These are phyloP conservation scores for Chymomyza amoena DNA, from an alignment of 2,888 invertebrate species.

Conservation along the genomic window DNA sequence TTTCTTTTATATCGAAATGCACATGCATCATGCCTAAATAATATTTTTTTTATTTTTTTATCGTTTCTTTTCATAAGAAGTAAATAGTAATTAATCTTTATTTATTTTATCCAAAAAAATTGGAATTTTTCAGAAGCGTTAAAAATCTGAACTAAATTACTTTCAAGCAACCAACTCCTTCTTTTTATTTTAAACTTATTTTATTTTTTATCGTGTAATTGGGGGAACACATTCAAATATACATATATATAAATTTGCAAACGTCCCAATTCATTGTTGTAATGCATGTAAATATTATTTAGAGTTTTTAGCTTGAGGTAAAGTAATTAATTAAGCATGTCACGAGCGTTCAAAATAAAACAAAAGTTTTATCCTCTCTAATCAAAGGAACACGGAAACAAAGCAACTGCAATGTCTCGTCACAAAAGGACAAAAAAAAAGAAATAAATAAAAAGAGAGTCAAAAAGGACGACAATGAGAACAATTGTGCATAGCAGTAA, in stretches of 20 bases:
- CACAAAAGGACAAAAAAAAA: not conserved
- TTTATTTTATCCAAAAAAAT: no score
- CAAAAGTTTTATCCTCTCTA: constrained; percentile 47
- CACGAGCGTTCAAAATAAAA: constrained; percentile 57
- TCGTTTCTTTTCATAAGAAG: no score
- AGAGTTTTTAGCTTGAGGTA: constrained; percentile 36
- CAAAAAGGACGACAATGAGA: not conserved
- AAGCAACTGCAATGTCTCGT: not conserved
- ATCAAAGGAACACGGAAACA: not conserved
- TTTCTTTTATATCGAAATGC: no score
- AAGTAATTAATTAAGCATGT: constrained; percentile 68
- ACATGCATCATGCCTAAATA: no score
- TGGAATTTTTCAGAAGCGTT: no score
- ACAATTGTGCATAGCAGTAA: constrained; percentile 31
- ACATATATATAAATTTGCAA: not conserved
- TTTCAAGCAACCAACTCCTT: no score
- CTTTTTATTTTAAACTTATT: no score
- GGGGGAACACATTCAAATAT: no score
- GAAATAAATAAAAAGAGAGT: not conserved
- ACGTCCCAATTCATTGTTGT: not conserved
- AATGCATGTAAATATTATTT: not conserved
- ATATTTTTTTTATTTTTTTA: no score
- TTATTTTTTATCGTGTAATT: no score
- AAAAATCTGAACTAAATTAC: no score
- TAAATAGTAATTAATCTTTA: no score